Conservation (phyloP, 1,140 invertebrate species). For the Tetramorium parvispinum region DNA sequence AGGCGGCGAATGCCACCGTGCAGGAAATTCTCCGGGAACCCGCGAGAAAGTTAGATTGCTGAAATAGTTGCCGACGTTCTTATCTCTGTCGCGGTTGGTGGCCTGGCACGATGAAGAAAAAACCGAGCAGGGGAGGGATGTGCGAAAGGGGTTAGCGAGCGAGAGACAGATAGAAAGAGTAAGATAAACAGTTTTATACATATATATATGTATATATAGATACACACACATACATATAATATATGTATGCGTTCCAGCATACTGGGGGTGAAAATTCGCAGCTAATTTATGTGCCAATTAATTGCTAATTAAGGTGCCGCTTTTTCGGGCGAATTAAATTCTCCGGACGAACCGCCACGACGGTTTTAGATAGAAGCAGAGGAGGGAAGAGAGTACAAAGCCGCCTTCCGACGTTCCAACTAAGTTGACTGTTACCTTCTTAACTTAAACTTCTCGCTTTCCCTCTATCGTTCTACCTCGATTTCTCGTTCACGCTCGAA, state of each 20-base stretch:
- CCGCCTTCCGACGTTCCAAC: neutral
- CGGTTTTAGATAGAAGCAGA: slow-evolving; percentile 12
- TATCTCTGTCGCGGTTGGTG: slow-evolving; percentile 68
- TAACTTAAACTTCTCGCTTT: slow-evolving; percentile 49
- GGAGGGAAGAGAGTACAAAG: slow-evolving; percentile 19
- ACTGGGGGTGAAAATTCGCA: slow-evolving; percentile 77
- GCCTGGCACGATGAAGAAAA: slow-evolving; percentile 11
- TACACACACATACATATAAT: neutral
- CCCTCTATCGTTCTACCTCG: neutral
- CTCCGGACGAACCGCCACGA: slow-evolving; percentile 57
- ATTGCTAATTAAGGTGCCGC: slow-evolving; percentile 84
- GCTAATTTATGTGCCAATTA: slow-evolving; percentile 85
- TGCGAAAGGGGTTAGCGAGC: neutral
- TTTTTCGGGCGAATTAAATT: slow-evolving; percentile 83
- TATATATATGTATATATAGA: neutral
- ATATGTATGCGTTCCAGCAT: slow-evolving; percentile 8
- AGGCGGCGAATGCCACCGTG: slow-evolving; percentile 25
- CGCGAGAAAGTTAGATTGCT: slow-evolving; percentile 80
- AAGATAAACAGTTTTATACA: slow-evolving; percentile 5
- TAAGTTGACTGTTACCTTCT: slow-evolving; percentile 60
- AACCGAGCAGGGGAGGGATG: neutral
- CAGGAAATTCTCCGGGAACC: slow-evolving; percentile 66
- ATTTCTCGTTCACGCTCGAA: slow-evolving; percentile 8
- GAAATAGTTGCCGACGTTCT: slow-evolving; percentile 77
- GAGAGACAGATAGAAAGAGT: neutral